Percentiles rank a stretch among this genome's conserved stretches.
These are phyloP conservation scores for Mobula hypostoma DNA, from an alignment of 2,113 vertebrate species.

Conservation along the genomic window DNA sequence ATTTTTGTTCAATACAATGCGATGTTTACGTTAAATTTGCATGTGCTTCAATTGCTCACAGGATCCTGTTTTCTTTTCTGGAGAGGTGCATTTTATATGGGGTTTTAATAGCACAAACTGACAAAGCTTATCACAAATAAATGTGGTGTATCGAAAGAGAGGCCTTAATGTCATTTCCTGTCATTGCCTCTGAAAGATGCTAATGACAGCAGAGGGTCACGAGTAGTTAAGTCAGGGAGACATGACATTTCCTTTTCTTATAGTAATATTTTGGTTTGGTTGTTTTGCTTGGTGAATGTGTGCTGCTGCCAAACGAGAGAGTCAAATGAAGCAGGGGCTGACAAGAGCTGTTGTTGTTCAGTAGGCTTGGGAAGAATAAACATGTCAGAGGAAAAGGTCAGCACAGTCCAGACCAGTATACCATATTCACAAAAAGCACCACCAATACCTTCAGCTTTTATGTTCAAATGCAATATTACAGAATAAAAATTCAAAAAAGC, in stretches of 20 bases:
- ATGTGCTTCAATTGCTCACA: neutral
- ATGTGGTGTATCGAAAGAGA: slow-evolving; percentile 19
- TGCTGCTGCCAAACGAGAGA: neutral
- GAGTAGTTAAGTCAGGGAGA: slow-evolving; percentile 29
- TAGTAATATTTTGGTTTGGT: neutral
- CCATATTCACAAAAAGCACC: neutral
- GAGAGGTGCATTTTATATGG: neutral
- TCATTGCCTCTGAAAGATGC: slow-evolving; percentile 26
- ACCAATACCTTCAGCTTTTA: neutral
- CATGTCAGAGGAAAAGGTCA: slow-evolving; percentile 18
- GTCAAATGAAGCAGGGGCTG: neutral
- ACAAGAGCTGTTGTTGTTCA: neutral
- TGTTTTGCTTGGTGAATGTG: neutral
- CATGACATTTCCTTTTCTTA: slow-evolving; percentile 33
- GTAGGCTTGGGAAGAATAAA: neutral
- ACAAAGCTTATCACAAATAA: slow-evolving; percentile 13
- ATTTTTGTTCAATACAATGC: neutral
- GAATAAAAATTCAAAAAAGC: neutral
- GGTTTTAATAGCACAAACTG: slow-evolving; percentile 29
- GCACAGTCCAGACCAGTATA: neutral
- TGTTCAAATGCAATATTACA: neutral
- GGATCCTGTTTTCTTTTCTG: neutral
- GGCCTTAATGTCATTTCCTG: slow-evolving; percentile 24
- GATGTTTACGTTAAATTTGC: neutral
- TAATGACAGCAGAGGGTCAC: slow-evolving; percentile 16